Evolutionary conservation across 1,140 invertebrate genomes (phyloP).

Genomic region (Babylonia areolata): DNA sequence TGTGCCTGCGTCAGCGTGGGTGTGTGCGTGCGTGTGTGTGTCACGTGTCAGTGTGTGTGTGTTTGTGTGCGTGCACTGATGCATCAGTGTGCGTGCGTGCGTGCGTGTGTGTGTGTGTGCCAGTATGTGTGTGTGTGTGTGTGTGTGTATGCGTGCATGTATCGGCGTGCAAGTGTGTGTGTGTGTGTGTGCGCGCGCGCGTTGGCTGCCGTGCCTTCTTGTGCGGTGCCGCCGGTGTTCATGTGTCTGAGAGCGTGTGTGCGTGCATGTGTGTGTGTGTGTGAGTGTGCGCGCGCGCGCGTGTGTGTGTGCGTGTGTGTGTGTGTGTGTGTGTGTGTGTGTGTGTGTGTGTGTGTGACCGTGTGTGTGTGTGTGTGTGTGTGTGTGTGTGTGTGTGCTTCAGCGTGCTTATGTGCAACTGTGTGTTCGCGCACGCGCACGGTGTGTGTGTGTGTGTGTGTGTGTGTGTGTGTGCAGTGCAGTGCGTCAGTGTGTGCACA

Average conservation of each 20-base stretch:
- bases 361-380: neutral
- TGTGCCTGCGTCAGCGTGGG: neutral
- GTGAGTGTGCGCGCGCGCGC: no score
- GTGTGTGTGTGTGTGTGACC: neutral
- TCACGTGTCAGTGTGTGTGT: slow-evolving; percentile 1
- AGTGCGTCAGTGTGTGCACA: no score
- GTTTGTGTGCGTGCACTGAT: slow-evolving; percentile 12
- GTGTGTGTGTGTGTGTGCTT: no score
- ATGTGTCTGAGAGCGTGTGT: neutral
- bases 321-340: neutral
- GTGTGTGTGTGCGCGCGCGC: neutral
- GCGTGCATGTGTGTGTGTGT: neutral
- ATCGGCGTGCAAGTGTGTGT: no score
- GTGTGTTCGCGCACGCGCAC: no score
- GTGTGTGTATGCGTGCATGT: neutral
- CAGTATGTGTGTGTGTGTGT: neutral
- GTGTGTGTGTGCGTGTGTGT: neutral
- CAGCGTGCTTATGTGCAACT: no score
- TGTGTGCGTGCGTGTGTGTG: neutral
- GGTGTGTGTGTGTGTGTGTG: no score
- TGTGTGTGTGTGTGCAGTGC: no score
- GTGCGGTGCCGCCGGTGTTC: neutral
- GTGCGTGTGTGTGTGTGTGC: no score
- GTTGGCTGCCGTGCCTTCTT: neutral
- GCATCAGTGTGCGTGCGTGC: slow-evolving; percentile 16